Base-by-base conservation (phyloP, 2,113 vertebrate species). In the Crotalus viridis region DNA sequence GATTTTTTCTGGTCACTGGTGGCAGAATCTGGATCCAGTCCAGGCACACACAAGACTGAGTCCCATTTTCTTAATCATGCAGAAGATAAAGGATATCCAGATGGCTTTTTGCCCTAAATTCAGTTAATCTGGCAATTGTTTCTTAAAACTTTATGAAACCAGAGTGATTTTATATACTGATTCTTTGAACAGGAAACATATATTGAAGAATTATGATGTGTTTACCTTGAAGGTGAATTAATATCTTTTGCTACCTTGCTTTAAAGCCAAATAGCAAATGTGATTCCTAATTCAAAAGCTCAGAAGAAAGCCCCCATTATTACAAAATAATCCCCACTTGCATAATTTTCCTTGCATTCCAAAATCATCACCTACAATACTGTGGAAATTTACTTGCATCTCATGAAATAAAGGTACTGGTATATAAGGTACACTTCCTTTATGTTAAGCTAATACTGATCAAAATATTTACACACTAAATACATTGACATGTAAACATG, bases 381-480 rank as follows among this genome's bases (percentile, higher is more conserved):
- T 86, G n/a, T 56, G 61, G n/a, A 46, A 64, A 54, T 33, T 26
- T 26, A 86, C 81, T 85, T 85, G 4, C 7, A 57, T 17, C 24
- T 8, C 13, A 10, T 57, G 33, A 69, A 74, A 90, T 13, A 90
- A n/a, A 69, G 21, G 13, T 28, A 39, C 19, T 90, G 51, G 10
- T 69, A 69, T 61, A 28, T 46, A 74, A 90, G n/a, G n/a, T 51
- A 74, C 9, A 7, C 33, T 9, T 64, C 17, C 33, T 94, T 92
- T 94, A 96, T 87, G 87, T 93, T 61, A 94, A 95, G 95, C 94
- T 88, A 90, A 93, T 93, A 96, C 3, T 39, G 88, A 57, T 59
- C 88, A 39, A 91, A 74, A 19, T 24, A 92, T 61, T 90, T 1
- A 59, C 69, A 90, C 28, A 86, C 56, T 91, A 24, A 94, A 55